These are phyloP conservation scores for Dinoponera quadriceps DNA, from an alignment of 1,140 invertebrate genomes.

Conservation along the genomic window DNA sequence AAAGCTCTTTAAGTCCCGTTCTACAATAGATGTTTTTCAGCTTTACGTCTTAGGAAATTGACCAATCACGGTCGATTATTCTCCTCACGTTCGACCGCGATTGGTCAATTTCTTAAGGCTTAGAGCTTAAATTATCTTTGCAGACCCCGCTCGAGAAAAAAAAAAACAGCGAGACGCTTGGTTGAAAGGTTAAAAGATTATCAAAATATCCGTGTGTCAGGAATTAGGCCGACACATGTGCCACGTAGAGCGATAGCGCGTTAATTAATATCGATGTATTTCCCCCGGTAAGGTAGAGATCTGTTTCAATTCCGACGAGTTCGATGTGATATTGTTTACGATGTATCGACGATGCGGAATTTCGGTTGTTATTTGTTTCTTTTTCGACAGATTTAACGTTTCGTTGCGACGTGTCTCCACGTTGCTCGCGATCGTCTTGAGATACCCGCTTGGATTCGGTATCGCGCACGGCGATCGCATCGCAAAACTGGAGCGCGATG, in stretches of 20 bases:
- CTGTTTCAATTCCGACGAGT: constrained; percentile 42
- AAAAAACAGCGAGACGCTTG: constrained; percentile 17
- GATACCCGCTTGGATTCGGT: background rate
- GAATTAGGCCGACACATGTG: constrained; percentile 47
- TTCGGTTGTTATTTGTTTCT: constrained; percentile 17
- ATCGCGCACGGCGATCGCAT: background rate
- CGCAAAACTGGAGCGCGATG: background rate
- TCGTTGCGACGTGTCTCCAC: constrained; percentile 13
- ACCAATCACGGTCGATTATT: too few species aligned
- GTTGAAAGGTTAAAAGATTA: constrained; percentile 12
- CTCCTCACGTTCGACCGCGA: too few species aligned
- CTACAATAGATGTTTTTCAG: too few species aligned
- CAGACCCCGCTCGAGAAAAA: too few species aligned
- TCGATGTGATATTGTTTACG: constrained; percentile 31
- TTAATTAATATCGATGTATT: constrained; percentile 61
- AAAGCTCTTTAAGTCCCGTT: too few species aligned
- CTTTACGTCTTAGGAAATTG: too few species aligned
- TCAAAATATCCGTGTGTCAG: constrained; percentile 59
- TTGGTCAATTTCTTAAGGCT: too few species aligned
- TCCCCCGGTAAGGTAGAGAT: constrained; percentile 43
- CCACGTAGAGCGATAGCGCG: constrained; percentile 47
- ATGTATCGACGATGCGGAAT: constrained; percentile 26
- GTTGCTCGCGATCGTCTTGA: constrained; percentile 45
- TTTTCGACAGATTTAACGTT: constrained; percentile 49
- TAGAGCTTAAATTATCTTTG: too few species aligned